Percentiles rank a stretch among this genome's conserved stretches.
These are phyloP conservation scores for Salvator merianae DNA, from an alignment of 2,113 vertebrate species.

Conservation along the genomic window DNA sequence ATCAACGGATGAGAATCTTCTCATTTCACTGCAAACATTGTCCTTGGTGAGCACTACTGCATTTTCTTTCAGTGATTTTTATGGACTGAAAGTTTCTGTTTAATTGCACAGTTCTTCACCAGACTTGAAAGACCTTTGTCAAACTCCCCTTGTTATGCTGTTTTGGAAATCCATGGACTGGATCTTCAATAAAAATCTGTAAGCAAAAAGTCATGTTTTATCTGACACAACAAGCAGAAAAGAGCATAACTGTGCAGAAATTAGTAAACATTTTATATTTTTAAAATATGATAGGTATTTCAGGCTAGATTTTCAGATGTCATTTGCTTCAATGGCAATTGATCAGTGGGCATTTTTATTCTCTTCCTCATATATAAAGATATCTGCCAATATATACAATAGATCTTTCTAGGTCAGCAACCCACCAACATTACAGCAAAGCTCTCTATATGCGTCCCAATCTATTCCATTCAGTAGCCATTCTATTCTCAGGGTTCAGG, in stretches of 20 bases:
- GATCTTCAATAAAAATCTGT: constrained; percentile 35
- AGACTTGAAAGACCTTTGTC: constrained; percentile 20
- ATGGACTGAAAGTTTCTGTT: constrained; percentile 46
- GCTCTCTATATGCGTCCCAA: not conserved
- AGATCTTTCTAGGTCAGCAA: not conserved
- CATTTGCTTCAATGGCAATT: not conserved
- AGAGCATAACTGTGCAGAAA: not conserved
- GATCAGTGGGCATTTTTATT: not conserved
- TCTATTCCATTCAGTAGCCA: not conserved
- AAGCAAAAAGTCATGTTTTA: not conserved
- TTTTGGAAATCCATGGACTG: constrained; percentile 50
- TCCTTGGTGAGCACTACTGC: constrained; percentile 59
- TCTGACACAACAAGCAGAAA: not conserved
- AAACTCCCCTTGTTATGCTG: constrained; percentile 52
- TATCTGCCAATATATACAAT: not conserved
- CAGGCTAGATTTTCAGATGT: not conserved
- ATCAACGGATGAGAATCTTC: constrained; percentile 41
- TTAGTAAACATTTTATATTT: not conserved
- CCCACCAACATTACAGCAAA: not conserved
- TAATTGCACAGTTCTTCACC: constrained; percentile 76
- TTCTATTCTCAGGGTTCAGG: not conserved
- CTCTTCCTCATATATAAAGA: not conserved
- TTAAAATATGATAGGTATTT: not conserved
- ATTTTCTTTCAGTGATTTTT: constrained; percentile 49
- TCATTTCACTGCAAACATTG: constrained; percentile 48